Evolutionary conservation across 2,888 invertebrate species (phyloP).

Genomic region (Drosophila pegasa): DNA sequence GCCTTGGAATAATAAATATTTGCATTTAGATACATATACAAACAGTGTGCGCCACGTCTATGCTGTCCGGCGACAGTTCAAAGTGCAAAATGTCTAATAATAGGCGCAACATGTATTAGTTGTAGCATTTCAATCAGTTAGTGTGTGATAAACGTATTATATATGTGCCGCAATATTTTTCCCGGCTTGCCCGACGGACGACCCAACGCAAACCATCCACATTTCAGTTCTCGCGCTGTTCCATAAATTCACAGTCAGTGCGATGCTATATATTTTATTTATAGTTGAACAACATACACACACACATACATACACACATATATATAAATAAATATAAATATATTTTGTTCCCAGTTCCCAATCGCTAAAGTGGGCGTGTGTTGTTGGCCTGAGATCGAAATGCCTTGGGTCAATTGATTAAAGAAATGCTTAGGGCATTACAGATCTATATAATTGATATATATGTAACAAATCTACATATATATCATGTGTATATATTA

Average conservation of each 20-base stretch:
- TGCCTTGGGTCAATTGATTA: constrained; percentile 2
- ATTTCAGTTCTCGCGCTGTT: constrained; percentile 24
- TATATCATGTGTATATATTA: neutral
- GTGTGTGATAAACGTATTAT: constrained; percentile 7
- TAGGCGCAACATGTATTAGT: constrained; percentile 13
- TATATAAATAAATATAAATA: neutral
- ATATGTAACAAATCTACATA: neutral
- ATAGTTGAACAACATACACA: constrained; percentile 22
- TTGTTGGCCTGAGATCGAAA: constrained; percentile 3
- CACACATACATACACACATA: neutral
- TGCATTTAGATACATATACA: constrained; percentile 1
- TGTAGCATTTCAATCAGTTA: constrained; percentile 13
- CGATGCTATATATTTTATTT: constrained; percentile 23
- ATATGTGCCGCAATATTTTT: constrained; percentile 16
- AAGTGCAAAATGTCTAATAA: constrained; percentile 34
- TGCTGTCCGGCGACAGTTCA: constrained; percentile 20
- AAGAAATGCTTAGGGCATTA: constrained; percentile 1
- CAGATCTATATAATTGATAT: constrained; percentile 5
- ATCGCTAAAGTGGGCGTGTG: constrained; percentile 6
- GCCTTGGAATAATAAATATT: neutral
- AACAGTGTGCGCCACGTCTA: neutral
- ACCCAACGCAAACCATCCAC: constrained; percentile 6
- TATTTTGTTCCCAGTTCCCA: constrained; percentile 2
- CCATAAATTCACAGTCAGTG: constrained; percentile 12
- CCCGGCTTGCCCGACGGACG: constrained; percentile 4